Percentiles rank a stretch among this genome's conserved stretches.
Conservation (phyloP, 2,113 vertebrate species). For the Motacilla alba region DNA sequence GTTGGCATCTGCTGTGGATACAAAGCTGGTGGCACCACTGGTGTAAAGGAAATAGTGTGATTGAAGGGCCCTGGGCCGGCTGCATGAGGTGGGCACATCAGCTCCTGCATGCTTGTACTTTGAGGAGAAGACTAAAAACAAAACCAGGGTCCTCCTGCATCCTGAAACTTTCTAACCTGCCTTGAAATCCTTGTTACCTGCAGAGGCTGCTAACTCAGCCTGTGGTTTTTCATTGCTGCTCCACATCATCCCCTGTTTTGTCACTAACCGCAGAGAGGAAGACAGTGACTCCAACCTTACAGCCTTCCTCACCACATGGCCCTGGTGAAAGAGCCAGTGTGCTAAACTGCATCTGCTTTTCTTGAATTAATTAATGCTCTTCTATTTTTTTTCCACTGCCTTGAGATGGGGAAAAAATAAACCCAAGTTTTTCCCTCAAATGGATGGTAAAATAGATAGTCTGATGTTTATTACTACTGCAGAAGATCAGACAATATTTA, state of each 20-base stretch:
- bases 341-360: background rate
- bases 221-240: background rate
- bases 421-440: background rate
- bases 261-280: conserved; percentile 63
- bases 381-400: background rate
- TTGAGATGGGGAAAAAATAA: background rate
- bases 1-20: background rate
- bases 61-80: background rate
- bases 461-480: conserved; percentile 6
- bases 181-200: background rate
- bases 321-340: background rate
- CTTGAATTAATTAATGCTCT: background rate
- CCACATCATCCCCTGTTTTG: background rate
- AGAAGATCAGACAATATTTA: background rate
- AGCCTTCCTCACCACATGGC: background rate
- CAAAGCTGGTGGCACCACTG: background rate
- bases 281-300: background rate
- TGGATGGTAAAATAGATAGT: background rate
- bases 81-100: background rate
- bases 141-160: background rate
- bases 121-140: background rate
- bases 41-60: background rate
- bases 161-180: background rate
- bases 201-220: background rate
- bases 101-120: background rate